Evolutionary conservation across 2,797 vertebrate species (phyloP).

Genomic region (Hoplostethus mediterraneus): DNA sequence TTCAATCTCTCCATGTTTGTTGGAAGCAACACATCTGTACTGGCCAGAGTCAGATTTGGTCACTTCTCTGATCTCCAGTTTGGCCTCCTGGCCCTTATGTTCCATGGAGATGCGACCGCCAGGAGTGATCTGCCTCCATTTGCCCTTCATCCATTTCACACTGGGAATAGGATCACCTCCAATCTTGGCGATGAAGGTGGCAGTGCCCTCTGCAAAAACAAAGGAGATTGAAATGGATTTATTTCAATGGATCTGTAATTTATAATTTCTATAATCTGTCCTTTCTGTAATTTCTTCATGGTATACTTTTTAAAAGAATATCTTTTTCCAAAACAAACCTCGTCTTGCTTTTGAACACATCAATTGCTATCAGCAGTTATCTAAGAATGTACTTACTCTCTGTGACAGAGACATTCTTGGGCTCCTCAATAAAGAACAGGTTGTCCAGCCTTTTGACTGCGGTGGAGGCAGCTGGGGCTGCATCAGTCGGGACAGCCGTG

Average conservation of each 20-base stretch:
- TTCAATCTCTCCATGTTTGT: slow-evolving; percentile 95
- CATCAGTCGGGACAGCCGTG: slow-evolving; percentile 10
- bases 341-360: too few species aligned
- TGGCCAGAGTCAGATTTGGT: slow-evolving; percentile 94
- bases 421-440: slow-evolving; percentile 95
- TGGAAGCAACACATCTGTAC: slow-evolving; percentile 95
- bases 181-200: slow-evolving; percentile 95
- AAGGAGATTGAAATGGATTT: slow-evolving; percentile 1
- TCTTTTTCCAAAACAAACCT: neutral
- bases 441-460: slow-evolving; percentile 81
- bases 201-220: slow-evolving; percentile 83
- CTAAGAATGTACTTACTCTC: slow-evolving; percentile 89
- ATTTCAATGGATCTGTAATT: neutral
- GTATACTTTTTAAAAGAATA: neutral
- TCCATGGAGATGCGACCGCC: slow-evolving; percentile 92
- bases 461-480: slow-evolving; percentile 76
- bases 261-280: neutral
- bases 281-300: neutral
- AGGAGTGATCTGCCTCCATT: slow-evolving; percentile 96
- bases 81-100: slow-evolving; percentile 93
- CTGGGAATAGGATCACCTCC: slow-evolving; percentile 97
- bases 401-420: slow-evolving; percentile 85
- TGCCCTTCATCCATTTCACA: slow-evolving; percentile 99
- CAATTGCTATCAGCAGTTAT: too few species aligned
- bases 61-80: slow-evolving; percentile 92